These are phyloP conservation scores for Rhinatrema bivittatum DNA, from an alignment of 2,797 vertebrate genomes.

Conservation along the genomic window DNA sequence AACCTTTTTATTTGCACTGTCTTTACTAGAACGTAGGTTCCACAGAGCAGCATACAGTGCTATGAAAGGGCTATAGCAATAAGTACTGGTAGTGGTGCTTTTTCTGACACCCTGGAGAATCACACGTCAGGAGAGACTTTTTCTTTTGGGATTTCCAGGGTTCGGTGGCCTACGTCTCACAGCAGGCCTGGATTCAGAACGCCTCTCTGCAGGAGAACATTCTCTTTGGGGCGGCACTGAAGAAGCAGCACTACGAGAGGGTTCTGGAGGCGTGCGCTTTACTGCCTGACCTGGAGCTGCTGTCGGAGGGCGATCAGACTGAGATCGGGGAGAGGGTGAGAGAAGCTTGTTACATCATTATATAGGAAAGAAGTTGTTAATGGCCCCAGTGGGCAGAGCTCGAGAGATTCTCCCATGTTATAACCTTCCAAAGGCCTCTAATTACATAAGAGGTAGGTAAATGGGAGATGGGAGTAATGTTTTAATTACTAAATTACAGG, in stretches of 20 bases:
- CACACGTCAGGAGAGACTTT: no score
- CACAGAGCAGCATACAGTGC: no score
- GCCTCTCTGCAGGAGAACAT: slow-evolving; percentile 44
- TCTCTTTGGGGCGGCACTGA: slow-evolving; percentile 37
- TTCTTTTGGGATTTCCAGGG: no score
- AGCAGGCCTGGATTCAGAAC: slow-evolving; percentile 53
- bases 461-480: no score
- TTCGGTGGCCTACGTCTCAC: slow-evolving; percentile 44
- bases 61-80: no score
- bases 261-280: slow-evolving; percentile 44
- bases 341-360: background rate
- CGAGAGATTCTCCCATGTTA: background rate
- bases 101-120: no score
- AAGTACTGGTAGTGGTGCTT: no score
- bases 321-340: slow-evolving; percentile 48
- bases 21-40: no score
- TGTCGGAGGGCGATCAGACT: slow-evolving; percentile 44
- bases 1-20: no score
- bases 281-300: slow-evolving; percentile 42
- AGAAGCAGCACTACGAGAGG: slow-evolving; percentile 24
- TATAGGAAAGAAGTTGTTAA: background rate
- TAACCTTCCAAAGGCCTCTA: background rate
- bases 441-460: no score
- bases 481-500: no score
- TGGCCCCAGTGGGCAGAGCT: background rate